Evolutionary conservation across 2,113 vertebrate species (phyloP), one percentile per base, ranked within the genome.

Genomic region (Brachyhypopomus occidentalis): DNA sequence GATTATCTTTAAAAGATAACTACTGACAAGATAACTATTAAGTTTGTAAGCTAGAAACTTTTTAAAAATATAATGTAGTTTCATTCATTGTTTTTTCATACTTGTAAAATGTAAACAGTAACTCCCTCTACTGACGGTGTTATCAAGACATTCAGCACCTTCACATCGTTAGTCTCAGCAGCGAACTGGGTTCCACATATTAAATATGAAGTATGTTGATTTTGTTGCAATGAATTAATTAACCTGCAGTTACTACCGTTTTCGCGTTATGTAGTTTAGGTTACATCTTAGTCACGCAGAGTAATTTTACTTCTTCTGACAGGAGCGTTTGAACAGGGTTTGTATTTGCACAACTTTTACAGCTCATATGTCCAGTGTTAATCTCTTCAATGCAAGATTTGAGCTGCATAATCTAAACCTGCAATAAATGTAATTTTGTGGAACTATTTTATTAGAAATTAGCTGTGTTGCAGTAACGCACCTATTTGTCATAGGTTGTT

Each of bases 401-500:
- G 20, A 30, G 72, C 60, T 36, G 59, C 74, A 30, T 67, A 76
- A 82, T 30, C 7, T 69, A 72, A 78, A 75, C 66, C 60, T 67
- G 72, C 78, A 70, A 85, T 79, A 72, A 66, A 20, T 58, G 34
- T 55, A 79, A 75, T 6, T 72, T 38, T 74, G 17, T 75, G n/a
- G 77, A 72, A 75, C 8, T 36, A 55, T 41, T 77, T 45, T 66
- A 17, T 56, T 58, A 48, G 8, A 19, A 66, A 66, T 59, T 19
- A 72, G 59, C 75, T 70, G 45, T 62, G 67, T 56, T 75, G 79
- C 59, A 74, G 75, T 78, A 77, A 82, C 74, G 72, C 71, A 78
- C 67, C 63, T 77, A 58, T 30, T 22, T 80, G 62, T 14, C 22
- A 60, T 62, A 38, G 9, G 38, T 75, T 60, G 55, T 59, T 34